Evolutionary conservation across 2,113 vertebrate genomes (phyloP).

Genomic region (Andinoacara biseriatus): DNA sequence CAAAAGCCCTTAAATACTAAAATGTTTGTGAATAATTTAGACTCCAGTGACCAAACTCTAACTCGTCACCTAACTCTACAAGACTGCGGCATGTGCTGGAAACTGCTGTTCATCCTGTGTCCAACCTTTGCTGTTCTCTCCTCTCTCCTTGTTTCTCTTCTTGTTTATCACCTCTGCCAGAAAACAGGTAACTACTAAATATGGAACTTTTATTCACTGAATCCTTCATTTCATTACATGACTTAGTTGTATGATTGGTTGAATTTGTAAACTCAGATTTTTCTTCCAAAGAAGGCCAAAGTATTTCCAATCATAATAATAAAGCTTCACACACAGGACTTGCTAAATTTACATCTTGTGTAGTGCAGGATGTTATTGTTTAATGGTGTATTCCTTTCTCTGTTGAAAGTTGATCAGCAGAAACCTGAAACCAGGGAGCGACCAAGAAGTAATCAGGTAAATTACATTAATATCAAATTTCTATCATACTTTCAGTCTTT

Average conservation of each 20-base stretch:
- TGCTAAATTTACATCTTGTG: not conserved
- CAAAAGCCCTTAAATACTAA: not conserved
- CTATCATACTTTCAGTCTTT: not conserved
- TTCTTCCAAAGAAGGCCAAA: not conserved
- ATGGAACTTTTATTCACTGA: not conserved
- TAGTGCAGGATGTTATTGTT: not conserved
- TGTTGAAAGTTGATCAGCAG: not conserved
- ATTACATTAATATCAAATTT: not conserved
- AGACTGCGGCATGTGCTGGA: conserved; percentile 14
- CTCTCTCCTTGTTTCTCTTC: conserved; percentile 23
- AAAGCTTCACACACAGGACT: not conserved
- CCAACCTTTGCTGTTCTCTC: conserved; percentile 26
- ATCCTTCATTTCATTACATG: not conserved
- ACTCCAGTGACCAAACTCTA: not conserved
- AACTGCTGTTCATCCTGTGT: conserved; percentile 42
- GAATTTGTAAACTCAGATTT: not conserved
- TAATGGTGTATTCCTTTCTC: not conserved
- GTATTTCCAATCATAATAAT: not conserved
- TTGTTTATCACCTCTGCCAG: conserved; percentile 20
- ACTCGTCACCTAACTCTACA: not conserved
- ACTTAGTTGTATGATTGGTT: not conserved
- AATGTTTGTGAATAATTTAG: conserved; percentile 16
- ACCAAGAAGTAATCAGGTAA: not conserved
- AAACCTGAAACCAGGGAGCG: not conserved
- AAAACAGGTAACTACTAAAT: conserved; percentile 34